Evolutionary conservation across 1,140 invertebrate species (phyloP), one percentile per base, ranked within the genome.

Genomic region (Manduca sexta): DNA sequence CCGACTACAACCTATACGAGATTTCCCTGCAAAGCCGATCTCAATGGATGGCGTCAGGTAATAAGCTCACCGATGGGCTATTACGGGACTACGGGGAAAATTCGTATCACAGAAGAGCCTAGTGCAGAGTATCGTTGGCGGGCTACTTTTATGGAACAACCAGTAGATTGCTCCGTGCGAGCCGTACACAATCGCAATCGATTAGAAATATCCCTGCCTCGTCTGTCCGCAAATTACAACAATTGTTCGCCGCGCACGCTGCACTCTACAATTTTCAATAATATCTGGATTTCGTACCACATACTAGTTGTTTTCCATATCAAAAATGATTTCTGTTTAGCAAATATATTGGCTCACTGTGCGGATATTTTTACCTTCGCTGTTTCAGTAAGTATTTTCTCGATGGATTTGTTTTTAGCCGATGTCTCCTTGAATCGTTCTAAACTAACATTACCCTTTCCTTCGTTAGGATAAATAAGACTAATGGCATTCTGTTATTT

Each of bases 31-130:
- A 82, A 84, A 84, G 76, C 81, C 76, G 64, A 62, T 71, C 74
- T 84, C 81, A 81, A 84, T 84, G 75, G 80, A 80, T 77, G 71
- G 78, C 69, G 72, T 69, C 69, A 63, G 67, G 71, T 84, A 84
- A 84, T 84, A 84, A 81, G 79, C 79, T 81, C 72, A 68, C 63
- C 69, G 74, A 76, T 74, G 74, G 77, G 63, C 79, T 81, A 84
- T 84, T 83, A 84, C 67, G 56, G 45, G 40, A 44, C 56, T 67
- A 56, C 59, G 64, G 59, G 70, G 68, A 69, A 80, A 74, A 77
- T 84, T 82, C 74, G 69, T 74, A 74, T 74, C 65, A 62, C 48
- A 58, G 41, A 47, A 59, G 49, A 69, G 52, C 65, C 64, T 70
- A 65, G n/a, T n/a, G n/a, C 52, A 49, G 58, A 57, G 68, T 73